Base-by-base conservation (phyloP, 2,888 invertebrate species). In the Cheiracanthium punctorium region DNA sequence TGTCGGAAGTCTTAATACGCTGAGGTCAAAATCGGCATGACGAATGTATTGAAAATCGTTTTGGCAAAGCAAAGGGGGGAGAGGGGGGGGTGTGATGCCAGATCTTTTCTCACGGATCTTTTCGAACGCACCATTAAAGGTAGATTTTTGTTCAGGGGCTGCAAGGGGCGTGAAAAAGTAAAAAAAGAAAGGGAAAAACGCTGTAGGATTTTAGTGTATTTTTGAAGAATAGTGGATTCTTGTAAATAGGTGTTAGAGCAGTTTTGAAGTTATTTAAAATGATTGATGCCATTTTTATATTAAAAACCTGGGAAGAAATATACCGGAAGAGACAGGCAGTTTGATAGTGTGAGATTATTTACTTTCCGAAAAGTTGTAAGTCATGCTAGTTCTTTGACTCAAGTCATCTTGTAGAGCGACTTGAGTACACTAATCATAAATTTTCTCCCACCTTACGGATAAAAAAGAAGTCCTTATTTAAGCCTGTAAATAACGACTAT, bases 71-170 rank as follows among this genome's bases (percentile, higher is more conserved):
- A n/a, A n/a, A n/a, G n/a, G n/a, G n/a, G n/a, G n/a, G n/a, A n/a
- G 29, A 17, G 58, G 24, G 28, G 64, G 67, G 72, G 71, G 64
- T 32, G 10, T 37, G 70, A 29, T 41, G 24, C 33, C 64, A 24
- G 20, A n/a, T n/a, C n/a, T 28, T 37, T 77, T 84, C 84, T 84
- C 84, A 84, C 84, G 84, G 84, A 84, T 84, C 79, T 84, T 77
- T 77, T 72, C 58, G 71, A 82, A 20, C 73, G 73, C n/a, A 41
- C 48, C 30, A 58, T 52, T 58, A 37, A 58, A 17, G 24, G 24
- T 5, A 58, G 24, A 58, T 58, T 58, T 58, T 58, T 5, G 58
- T 58, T 17, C 37, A 37, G n/a, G 24, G 58, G 58, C 4, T 24
- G 58, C 20, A 17, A 58, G 24, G 58, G 58, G 24, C 20, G 58